Percentiles rank a stretch among this genome's conserved stretches.
Evolutionary conservation across 2,888 invertebrate genomes (phyloP).

Genomic region (Gortyna flavago): DNA sequence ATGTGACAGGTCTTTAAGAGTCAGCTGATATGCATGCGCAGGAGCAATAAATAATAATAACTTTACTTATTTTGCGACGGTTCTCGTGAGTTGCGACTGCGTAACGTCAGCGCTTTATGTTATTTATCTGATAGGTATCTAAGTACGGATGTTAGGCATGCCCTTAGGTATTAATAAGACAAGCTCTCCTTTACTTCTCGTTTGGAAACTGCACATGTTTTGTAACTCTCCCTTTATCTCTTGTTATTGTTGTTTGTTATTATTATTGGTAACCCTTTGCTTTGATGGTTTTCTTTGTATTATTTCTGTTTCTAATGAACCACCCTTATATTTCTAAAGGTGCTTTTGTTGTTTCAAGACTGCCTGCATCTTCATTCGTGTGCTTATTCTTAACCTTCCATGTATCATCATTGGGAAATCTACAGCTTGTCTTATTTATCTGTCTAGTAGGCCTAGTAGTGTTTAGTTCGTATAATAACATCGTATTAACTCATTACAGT

Average conservation of each 20-base stretch:
- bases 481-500: conserved; percentile 36
- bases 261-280: too few relatives aligned
- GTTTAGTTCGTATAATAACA: conserved; percentile 24
- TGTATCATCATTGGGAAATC: neutral
- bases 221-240: neutral
- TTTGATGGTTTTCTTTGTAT: neutral
- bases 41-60: conserved; percentile 52
- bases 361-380: neutral
- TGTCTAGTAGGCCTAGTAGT: neutral
- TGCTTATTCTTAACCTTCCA: too few relatives aligned
- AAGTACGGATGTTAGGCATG: conserved; percentile 9
- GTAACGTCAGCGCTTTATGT: conserved; percentile 53
- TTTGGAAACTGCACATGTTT: neutral
- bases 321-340: neutral
- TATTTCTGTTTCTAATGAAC: neutral
- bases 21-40: conserved; percentile 41
- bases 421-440: conserved; percentile 13
- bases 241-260: neutral
- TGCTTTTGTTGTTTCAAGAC: neutral
- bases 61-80: conserved; percentile 52
- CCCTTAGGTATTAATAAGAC: conserved; percentile 11
- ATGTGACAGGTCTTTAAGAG: conserved; percentile 5
- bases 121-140: conserved; percentile 49
- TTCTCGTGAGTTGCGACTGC: conserved; percentile 54
- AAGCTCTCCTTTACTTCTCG: neutral